Percentiles rank a stretch among this genome's conserved stretches.
These are phyloP conservation scores for Drosophila nebulosa DNA, from an alignment of 1,140 invertebrate species.

Conservation along the genomic window DNA sequence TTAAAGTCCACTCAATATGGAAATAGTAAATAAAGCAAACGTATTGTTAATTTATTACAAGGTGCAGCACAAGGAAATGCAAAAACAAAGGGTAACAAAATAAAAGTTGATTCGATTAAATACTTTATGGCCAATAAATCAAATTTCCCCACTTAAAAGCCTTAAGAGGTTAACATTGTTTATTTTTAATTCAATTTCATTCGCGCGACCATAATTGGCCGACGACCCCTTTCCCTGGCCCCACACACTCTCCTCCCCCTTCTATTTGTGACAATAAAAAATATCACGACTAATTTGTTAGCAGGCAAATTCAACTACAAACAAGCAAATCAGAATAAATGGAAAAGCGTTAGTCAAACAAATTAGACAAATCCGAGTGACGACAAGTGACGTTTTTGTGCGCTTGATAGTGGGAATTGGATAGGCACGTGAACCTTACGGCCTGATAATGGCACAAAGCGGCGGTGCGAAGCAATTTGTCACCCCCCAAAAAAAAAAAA, in stretches of 20 bases:
- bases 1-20: neutral
- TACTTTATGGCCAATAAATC: slow-evolving; percentile 6
- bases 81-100: neutral
- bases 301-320: slow-evolving; percentile 63
- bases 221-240: slow-evolving; percentile 22
- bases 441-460: neutral
- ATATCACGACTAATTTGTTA: slow-evolving; percentile 72
- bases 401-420: slow-evolving; percentile 25
- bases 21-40: neutral
- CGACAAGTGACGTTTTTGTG: slow-evolving; percentile 11
- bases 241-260: neutral
- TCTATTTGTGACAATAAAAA: neutral
- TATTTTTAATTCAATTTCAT: slow-evolving; percentile 62
- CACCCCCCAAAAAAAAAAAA: neutral
- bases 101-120: neutral
- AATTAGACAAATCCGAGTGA: slow-evolving; percentile 37
- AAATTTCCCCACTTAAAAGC: neutral
- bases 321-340: slow-evolving; percentile 48
- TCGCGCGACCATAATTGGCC: slow-evolving; percentile 48
- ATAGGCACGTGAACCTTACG: neutral
- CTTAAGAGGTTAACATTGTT: slow-evolving; percentile 43
- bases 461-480: slow-evolving; percentile 15
- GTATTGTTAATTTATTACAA: neutral
- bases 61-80: neutral
- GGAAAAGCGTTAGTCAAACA: slow-evolving; percentile 50